Base-by-base conservation (phyloP, 2,113 vertebrate species). In the Indicator maculatus region DNA sequence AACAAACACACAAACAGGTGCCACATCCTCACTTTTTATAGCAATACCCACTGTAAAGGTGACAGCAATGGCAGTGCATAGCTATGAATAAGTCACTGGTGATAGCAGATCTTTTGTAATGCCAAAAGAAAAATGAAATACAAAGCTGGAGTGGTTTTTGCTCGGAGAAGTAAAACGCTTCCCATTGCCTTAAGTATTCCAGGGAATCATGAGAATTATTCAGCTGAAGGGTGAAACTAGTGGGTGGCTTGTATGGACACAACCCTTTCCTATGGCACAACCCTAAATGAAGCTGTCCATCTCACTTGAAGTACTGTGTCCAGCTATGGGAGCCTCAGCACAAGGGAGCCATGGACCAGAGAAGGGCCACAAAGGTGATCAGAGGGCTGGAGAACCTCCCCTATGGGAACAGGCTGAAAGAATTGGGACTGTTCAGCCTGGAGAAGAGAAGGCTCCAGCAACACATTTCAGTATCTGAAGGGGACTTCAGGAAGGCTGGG, bases 31-130 rank as follows among this genome's bases (percentile, higher is more conserved):
- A 66, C 11, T 89, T 96, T 88, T 97, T 95, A 93, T 78, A 96
- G 94, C 89, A 95, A 88, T 58, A 73, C 26, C 88, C 59, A 82
- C 78, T 38, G 86, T 89, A 94, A 96, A 96, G 95, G 77, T 91
- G 89, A 94, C 95, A 96, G 87, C 90, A 79, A 60, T 16, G 30
- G 71, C 89, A 96, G 89, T 96, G 96, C 88, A 64, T 95, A 96
- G 88, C 88, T 74, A 95, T 91, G 93, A 97, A 93, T 92, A 96
- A 94, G 80, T 77, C 95, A 94, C 28, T n/a, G 19, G 69, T 70
- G 55, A 64, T 55, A 79, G 45, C 36, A 53, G 50, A 85, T 84
- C 73, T 85, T 95, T 41, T 59, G 56, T 73, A 77, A 47, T 18
- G 63, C 24, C 13, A 39, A 83, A 82, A 8, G 15, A 93, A 81